Conservation (phyloP, 2,797 vertebrate genomes). For the Enteromius radiatus region DNA sequence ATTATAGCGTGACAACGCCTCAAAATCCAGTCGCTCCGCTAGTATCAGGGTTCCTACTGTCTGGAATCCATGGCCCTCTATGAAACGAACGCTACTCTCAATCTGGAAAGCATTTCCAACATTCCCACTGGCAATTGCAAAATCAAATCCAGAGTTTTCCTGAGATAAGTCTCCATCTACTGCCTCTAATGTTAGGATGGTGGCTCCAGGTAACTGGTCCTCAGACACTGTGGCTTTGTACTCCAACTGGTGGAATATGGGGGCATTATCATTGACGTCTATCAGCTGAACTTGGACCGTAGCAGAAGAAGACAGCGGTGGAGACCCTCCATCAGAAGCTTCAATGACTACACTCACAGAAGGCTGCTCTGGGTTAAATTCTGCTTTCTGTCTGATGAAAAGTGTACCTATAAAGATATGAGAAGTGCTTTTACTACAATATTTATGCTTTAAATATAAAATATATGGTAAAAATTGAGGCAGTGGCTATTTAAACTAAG, state of each 20-base stretch:
- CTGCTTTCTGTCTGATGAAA: conserved; percentile 83
- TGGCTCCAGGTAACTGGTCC: conserved; percentile 88
- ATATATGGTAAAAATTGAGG: background rate
- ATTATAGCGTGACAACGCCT: conserved; percentile 87
- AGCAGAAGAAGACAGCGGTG: conserved; percentile 83
- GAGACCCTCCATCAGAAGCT: conserved; percentile 85
- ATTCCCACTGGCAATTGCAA: conserved; percentile 91
- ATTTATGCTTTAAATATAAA: background rate
- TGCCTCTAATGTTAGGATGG: conserved; percentile 89
- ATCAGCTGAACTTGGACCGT: conserved; percentile 90
- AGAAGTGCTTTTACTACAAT: conserved; percentile 2
- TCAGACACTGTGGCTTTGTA: conserved; percentile 87
- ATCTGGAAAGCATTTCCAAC: conserved; percentile 90
- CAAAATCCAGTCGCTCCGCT: conserved; percentile 91
- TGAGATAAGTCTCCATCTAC: conserved; percentile 87
- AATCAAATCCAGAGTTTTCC: conserved; percentile 90
- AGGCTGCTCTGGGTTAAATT: conserved; percentile 80
- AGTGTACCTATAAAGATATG: conserved; percentile 83
- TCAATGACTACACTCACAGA: conserved; percentile 89
- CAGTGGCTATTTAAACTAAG: conserved; percentile 6
- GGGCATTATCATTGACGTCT: conserved; percentile 92
- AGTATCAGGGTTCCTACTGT: conserved; percentile 87
- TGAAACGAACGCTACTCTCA: conserved; percentile 87
- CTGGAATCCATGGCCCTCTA: conserved; percentile 83
- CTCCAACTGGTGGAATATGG: conserved; percentile 84